phyloP scores from a whole-genome alignment of 2,797 vertebrate species.

The Notoglanidium macrostoma region DNA sequence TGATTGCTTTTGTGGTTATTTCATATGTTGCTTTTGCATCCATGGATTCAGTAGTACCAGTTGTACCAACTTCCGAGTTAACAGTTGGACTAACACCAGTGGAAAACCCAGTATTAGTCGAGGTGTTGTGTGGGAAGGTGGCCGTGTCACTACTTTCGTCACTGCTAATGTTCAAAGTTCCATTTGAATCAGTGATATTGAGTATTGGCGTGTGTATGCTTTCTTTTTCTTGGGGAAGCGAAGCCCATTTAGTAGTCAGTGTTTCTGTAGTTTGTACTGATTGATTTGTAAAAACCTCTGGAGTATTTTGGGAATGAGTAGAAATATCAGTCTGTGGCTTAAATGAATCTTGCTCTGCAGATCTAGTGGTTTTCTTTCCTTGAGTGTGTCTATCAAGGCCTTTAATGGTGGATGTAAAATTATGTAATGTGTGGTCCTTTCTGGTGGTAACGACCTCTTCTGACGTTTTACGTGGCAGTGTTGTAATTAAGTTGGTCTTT shows the following conservation, averaged over 20 bases:
- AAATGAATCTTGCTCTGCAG: background rate
- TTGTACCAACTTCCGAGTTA: background rate
- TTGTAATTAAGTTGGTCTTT: background rate
- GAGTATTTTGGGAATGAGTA: background rate
- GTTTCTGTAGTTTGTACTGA: background rate
- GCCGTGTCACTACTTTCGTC: background rate
- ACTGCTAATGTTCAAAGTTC: background rate
- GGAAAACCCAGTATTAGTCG: background rate
- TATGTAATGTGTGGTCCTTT: background rate
- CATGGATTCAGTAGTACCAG: background rate
- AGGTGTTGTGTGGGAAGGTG: background rate
- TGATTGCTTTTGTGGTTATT: background rate
- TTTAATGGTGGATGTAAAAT: conserved; percentile 4
- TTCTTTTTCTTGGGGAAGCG: background rate
- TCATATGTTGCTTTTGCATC: background rate
- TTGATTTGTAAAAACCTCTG: background rate
- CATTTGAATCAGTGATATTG: background rate
- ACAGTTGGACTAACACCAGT: background rate
- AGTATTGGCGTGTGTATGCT: background rate
- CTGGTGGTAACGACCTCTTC: background rate
- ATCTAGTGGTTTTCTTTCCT: background rate
- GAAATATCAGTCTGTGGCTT: background rate
- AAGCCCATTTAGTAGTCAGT: background rate
- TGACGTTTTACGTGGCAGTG: background rate
- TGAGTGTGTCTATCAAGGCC: background rate